Conservation (phyloP, 2,888 invertebrate genomes). For the Eupithecia dodoneata region DNA sequence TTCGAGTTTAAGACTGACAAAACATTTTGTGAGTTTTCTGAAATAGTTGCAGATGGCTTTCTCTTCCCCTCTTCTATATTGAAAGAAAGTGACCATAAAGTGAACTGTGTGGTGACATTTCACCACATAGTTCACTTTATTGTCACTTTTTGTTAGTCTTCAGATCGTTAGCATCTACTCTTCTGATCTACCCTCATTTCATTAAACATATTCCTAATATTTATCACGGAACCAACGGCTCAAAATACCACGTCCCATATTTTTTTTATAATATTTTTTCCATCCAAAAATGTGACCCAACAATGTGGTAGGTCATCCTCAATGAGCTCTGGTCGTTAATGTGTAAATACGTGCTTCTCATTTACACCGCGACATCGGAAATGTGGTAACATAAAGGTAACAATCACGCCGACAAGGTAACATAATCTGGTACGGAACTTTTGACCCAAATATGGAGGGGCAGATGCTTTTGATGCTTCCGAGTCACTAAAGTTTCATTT, state of each 20-base stretch:
- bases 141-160: not conserved
- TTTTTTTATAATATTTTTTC: conserved; percentile 28
- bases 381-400: conserved; percentile 37
- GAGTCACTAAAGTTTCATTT: not conserved
- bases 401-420: conserved; percentile 9
- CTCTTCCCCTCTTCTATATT: not conserved
- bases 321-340: conserved; percentile 65
- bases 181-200: not conserved
- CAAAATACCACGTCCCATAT: conserved; percentile 24
- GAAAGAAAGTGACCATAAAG: no score
- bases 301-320: conserved; percentile 72
- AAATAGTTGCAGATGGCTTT: no score
- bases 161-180: not conserved
- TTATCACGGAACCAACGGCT: conserved; percentile 42
- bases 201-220: not conserved
- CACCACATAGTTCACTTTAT: not conserved
- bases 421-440: conserved; percentile 16
- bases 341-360: conserved; percentile 70
- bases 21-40: not conserved
- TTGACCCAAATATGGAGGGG: conserved; percentile 24
- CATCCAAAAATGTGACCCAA: conserved; percentile 57
- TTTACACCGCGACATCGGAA: conserved; percentile 55
- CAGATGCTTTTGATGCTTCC: conserved; percentile 16
- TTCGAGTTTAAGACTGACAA: not conserved
- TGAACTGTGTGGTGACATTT: no score